Evolutionary conservation across 2,888 invertebrate genomes (phyloP), one percentile per base, ranked within the genome.

Genomic region (Eumacrocentrus americanus): DNA sequence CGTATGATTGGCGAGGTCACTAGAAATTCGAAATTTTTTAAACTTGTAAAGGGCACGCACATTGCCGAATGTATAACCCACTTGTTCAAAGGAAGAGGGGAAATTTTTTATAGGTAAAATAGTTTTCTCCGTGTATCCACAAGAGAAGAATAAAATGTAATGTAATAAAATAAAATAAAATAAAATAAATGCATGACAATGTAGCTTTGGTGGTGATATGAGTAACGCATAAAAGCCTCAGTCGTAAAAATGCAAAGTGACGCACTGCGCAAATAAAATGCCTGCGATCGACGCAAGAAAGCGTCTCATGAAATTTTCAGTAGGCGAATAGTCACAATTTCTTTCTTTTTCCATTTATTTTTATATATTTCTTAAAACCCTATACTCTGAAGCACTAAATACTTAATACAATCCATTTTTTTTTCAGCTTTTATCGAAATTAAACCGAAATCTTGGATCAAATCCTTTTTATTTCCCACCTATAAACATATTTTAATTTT

Each of bases 271-370:
- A 67, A 73, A 73, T 74, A 73, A 74, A 75, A 75, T 67, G 61
- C 60, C 61, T 68, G 73, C 20, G 20, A 72, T 73, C 71, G 71
- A 68, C 63, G 66, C 58, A 48, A 29, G 47, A 35, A 69, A 73
- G 69, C 55, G n/a, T n/a, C 74, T 74, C 75, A 74, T 75, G 75
- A 75, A 75, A 76, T 54, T 75, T 75, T 75, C 73, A 75, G 61
- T 65, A 73, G 69, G 62, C 61, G 62, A 63, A 67, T 44, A 61
- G 59, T 48, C 63, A 63, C 63, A 61, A 52, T 50, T 54, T 58
- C 16, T 52, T 55, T 56, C 58, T 53, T 46, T 44, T 42, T n/a
- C n/a, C n/a, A n/a, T n/a, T n/a, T n/a, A n/a, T n/a, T n/a, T n/a
- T n/a, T n/a, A n/a, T n/a, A n/a, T n/a, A n/a, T n/a, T n/a, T n/a